phyloP scores from a whole-genome alignment of 2,888 invertebrate genomes.

The Andrena trimmerana region DNA sequence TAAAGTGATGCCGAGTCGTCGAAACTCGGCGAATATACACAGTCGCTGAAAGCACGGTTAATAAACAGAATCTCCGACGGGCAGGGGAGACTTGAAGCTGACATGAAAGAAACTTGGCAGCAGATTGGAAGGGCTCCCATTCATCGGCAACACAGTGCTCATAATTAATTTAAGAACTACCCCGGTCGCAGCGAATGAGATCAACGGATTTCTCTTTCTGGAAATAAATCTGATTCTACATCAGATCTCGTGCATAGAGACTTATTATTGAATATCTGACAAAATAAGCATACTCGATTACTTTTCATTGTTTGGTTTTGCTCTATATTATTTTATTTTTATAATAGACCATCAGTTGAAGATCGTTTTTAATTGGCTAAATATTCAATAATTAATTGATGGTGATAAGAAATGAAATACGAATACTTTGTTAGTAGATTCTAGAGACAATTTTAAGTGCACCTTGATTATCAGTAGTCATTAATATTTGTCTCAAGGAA shows the following conservation, averaged over 20 bases:
- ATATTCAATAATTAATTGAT: no score
- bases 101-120: constrained; percentile 2
- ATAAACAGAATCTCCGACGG: constrained; percentile 48
- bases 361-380: no score
- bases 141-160: constrained; percentile 14
- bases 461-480: no score
- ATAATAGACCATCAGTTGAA: no score
- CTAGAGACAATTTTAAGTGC: no score
- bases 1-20: constrained; percentile 27
- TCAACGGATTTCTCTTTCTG: background rate
- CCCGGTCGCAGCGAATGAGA: background rate
- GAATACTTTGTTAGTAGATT: no score
- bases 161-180: constrained; percentile 28
- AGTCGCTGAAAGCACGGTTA: constrained; percentile 37
- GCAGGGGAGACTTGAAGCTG: background rate
- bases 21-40: constrained; percentile 34
- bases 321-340: background rate
- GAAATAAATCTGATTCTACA: background rate
- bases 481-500: no score
- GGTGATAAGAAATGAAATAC: no score
- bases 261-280: background rate
- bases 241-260: background rate
- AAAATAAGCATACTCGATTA: background rate
- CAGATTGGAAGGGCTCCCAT: background rate
- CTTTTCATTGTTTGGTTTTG: background rate